Base-by-base conservation (phyloP, 2,888 invertebrate species). In the Yponomeuta cagnagella region DNA sequence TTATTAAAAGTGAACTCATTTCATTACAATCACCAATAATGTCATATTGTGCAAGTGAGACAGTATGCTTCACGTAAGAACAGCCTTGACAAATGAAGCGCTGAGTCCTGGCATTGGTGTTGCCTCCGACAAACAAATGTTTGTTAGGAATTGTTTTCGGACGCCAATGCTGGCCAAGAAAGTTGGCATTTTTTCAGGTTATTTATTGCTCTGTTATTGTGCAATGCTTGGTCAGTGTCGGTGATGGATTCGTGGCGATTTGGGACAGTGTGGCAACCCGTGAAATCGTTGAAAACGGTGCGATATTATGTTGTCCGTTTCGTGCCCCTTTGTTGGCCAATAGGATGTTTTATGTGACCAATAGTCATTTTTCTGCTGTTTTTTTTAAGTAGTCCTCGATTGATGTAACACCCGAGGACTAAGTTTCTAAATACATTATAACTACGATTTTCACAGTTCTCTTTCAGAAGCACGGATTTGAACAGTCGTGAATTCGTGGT, bases 121-220 rank as follows among this genome's bases (percentile, higher is more conserved):
- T 58, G 52, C 5, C 15, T 0, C 8, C 52, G 52, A 58, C 52
- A 58, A 31, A 58, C 52, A 58, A 31, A 65, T 65, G 65, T 31
- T 12, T 65, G 65, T 65, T 65, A 65, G 65, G 65, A 65, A 65
- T 65, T 65, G 65, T 65, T 65, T 65, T 65, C 31, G 23, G 65
- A 65, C 65, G 33, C 33, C 12, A 65, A 65, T 31, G 65, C 33
- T 65, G 65, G 33, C 12, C 33, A 31, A 65, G 65, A 65, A 65
- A 65, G 52, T 58, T 58, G 52, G 52, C 52, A 5, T 58, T 58
- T 52, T 58, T 58, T 58, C 52, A 15, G 12, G 15, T 58, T 3
- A 58, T 58, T 58, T 58, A 58, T 58, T 58, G 52, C 52, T 15
- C 15, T 58, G 52, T 15, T 58, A 5, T 15, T 15, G 52, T 58